Conservation (phyloP, 2,888 invertebrate species). For the Lepidocyrtinus sp. region DNA sequence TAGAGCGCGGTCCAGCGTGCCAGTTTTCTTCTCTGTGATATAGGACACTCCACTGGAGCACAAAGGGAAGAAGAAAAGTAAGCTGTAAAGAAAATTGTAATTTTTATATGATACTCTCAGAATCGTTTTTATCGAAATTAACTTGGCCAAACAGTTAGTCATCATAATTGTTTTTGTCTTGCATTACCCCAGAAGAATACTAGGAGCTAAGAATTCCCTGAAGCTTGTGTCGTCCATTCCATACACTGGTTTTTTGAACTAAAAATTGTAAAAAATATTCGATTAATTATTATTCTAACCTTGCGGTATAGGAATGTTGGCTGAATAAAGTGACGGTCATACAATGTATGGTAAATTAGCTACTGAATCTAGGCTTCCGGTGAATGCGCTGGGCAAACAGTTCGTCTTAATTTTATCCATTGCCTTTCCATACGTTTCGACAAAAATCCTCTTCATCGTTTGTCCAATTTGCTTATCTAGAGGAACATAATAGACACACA, state of each 20-base stretch:
- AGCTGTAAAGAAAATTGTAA: conserved; percentile 75
- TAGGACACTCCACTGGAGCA: conserved; percentile 63
- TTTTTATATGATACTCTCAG: conserved; percentile 22
- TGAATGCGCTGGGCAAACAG: conserved; percentile 71
- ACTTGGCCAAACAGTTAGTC: not conserved
- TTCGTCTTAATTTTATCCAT: conserved; percentile 82
- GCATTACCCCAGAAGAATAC: conserved; percentile 91
- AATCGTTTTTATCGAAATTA: too few species aligned
- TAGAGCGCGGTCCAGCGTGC: conserved; percentile 61
- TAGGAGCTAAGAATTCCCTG: conserved; percentile 96
- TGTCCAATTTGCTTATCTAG: conserved; percentile 94
- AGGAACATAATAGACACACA: not conserved
- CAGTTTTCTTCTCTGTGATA: conserved; percentile 66
- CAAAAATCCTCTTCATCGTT: conserved; percentile 88
- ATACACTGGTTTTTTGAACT: conserved; percentile 90
- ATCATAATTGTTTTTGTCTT: too few species aligned
- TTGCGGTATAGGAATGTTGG: not conserved
- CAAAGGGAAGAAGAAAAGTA: conserved; percentile 95
- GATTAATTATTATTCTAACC: not conserved
- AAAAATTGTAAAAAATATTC: conserved; percentile 64
- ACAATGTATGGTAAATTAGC: conserved; percentile 41
- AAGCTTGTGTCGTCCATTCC: conserved; percentile 91
- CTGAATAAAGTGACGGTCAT: not conserved
- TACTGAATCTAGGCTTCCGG: not conserved
- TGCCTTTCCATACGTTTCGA: conserved; percentile 88